Base-by-base conservation (phyloP, 2,797 vertebrate genomes). In the Euthynnus affinis region DNA sequence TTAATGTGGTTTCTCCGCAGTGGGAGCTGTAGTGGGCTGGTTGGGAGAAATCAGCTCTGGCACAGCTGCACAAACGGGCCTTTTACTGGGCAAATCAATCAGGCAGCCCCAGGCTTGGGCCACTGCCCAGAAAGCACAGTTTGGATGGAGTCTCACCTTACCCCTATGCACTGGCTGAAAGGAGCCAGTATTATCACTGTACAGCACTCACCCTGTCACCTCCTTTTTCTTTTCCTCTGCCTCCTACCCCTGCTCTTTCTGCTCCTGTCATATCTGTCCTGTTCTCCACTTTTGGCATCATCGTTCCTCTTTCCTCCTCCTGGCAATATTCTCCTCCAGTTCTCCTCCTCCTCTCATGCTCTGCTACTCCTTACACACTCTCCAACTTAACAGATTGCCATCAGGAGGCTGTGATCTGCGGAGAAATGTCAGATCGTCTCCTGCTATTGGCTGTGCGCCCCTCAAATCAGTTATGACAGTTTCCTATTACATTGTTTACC, bases 121-220 rank as follows among this genome's bases (percentile, higher is more conserved):
- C 77, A n/a, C 55, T 92, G 94, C 94, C 94, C 93, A 94, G 93
- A 95, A 94, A 93, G 87, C 93, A 94, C 92, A 93, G 91, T 93
- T 94, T 93, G 90, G 83, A 88, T 77, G 71, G 78, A 88, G 90
- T 92, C 87, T 95, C 94, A 92, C 87, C 91, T 94, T 95, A 93
- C 93, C 72, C 62, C 46, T 71, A 72, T 82, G 66, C 86, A 71
- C 82, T 34, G 88, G 59, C 91, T 92, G 91, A 95, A 94, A 93
- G 92, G 84, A 90, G 84, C 76, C 89, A 89, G 85, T 94, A 94
- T 94, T 93, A 93, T 94, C 92, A 93, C 87, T 78, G 88, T 77
- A 68, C 88, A 84, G 80, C 66, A 37, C 84, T 87, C 80, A 74
- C 86, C 85, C 81, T 75, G 62, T 89, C 88, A 85, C 89, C 89